Percentiles rank a stretch among this genome's conserved stretches.
Conservation (phyloP, 2,888 invertebrate species). For the Nymphalis c-album region DNA sequence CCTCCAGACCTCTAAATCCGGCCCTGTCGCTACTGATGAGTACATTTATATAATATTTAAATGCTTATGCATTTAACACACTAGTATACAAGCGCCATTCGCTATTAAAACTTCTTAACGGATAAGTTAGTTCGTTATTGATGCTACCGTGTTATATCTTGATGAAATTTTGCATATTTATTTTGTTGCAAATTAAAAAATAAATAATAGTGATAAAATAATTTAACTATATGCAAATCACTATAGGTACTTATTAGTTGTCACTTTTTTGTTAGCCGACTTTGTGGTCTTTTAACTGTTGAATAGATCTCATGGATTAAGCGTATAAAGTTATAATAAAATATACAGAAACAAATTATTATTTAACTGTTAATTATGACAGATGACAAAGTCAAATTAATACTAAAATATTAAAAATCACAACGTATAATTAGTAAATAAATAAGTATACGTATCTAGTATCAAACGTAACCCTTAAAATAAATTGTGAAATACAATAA, state of each 20-base stretch:
- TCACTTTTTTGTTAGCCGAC: neutral
- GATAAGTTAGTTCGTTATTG: no score
- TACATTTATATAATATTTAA: no score
- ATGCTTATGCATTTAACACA: no score
- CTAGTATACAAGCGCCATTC: no score
- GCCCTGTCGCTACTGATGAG: no score
- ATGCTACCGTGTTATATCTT: no score
- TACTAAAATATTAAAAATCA: neutral
- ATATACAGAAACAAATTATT: neutral
- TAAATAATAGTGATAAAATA: no score
- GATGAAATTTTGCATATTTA: no score
- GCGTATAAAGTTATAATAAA: neutral
- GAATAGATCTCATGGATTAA: conserved; percentile 1
- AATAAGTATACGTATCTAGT: neutral
- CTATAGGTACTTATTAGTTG: neutral
- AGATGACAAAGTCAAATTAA: neutral
- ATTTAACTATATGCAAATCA: no score
- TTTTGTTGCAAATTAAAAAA: no score
- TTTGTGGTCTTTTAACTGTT: neutral
- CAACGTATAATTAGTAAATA: neutral
- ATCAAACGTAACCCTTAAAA: neutral
- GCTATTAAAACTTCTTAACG: no score
- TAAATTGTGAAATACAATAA: neutral
- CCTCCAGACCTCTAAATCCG: no score
- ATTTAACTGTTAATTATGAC: neutral